A percentile compares a stretch with the other conserved stretches of the same genome.
Conservation (phyloP, 1,140 invertebrate genomes). For the Parapsyche elsis region DNA sequence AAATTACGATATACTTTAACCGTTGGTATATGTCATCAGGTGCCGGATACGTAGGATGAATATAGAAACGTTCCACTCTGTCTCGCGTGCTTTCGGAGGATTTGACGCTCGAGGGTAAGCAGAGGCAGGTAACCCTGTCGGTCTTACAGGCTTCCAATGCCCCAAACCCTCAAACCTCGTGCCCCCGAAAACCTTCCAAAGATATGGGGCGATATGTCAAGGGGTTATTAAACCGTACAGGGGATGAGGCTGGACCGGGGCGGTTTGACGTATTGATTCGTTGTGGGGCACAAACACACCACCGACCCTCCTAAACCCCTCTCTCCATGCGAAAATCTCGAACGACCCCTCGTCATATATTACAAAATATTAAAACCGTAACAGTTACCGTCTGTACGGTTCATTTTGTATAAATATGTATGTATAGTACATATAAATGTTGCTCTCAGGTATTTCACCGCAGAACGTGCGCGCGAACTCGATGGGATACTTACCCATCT, state of each 20-base stretch:
- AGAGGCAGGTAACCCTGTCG: neutral
- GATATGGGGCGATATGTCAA: conserved; percentile 45
- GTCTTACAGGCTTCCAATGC: neutral
- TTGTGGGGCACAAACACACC: conserved; percentile 11
- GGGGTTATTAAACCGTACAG: conserved; percentile 42
- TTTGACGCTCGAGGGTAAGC: neutral
- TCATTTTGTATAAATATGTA: no score
- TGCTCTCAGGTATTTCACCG: no score
- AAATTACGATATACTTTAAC: no score
- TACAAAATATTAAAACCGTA: neutral
- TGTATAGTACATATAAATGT: no score
- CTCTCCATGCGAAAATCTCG: neutral
- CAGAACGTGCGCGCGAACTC: no score
- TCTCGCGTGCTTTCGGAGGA: conserved; percentile 3
- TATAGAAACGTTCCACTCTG: no score
- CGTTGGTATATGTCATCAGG: no score
- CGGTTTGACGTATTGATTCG: conserved; percentile 46
- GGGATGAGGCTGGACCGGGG: neutral
- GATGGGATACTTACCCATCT: no score
- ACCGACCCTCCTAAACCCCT: neutral
- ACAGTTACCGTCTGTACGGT: no score
- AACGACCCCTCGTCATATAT: neutral
- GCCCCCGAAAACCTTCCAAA: conserved; percentile 9
- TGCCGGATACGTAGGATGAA: no score
- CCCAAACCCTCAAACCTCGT: neutral